A percentile compares a stretch with the other conserved stretches of the same genome.
Evolutionary conservation across 2,888 invertebrate species (phyloP).

Genomic region (Troglohyphantes excavatus): DNA sequence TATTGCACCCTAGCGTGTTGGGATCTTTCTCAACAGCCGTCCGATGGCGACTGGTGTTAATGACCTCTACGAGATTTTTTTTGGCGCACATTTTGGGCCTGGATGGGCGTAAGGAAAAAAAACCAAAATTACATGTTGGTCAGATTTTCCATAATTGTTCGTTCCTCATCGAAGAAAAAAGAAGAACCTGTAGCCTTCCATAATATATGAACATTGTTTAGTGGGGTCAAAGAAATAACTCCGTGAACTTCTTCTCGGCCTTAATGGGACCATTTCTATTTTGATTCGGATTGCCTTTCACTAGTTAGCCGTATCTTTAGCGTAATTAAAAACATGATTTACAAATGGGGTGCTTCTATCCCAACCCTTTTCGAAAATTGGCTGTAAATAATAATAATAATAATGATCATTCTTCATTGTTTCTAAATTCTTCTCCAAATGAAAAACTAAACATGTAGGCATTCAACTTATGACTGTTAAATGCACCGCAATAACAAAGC

Average conservation of each 20-base stretch:
- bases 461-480: too few relatives aligned
- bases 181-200: constrained; percentile 4
- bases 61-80: constrained; percentile 50
- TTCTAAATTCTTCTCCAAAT: not conserved
- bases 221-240: constrained; percentile 48
- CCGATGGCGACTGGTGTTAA: constrained; percentile 31
- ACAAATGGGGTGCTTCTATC: not conserved
- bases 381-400: not conserved
- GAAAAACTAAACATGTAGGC: not conserved
- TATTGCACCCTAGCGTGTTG: constrained; percentile 66
- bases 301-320: not conserved
- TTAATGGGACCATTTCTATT: constrained; percentile 21
- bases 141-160: constrained; percentile 56
- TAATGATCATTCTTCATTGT: not conserved
- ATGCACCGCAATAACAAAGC: too few relatives aligned
- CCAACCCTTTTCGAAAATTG: not conserved
- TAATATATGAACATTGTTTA: constrained; percentile 57
- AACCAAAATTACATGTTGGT: constrained; percentile 61
- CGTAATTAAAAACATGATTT: constrained; percentile 9
- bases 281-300: not conserved
- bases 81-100: constrained; percentile 21
- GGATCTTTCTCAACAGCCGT: constrained; percentile 33
- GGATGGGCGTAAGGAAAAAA: constrained; percentile 52
- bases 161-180: constrained; percentile 30
- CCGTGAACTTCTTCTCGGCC: constrained; percentile 41